phyloP scores from a whole-genome alignment of 2,113 vertebrate species.

The Madoqua kirkii region DNA sequence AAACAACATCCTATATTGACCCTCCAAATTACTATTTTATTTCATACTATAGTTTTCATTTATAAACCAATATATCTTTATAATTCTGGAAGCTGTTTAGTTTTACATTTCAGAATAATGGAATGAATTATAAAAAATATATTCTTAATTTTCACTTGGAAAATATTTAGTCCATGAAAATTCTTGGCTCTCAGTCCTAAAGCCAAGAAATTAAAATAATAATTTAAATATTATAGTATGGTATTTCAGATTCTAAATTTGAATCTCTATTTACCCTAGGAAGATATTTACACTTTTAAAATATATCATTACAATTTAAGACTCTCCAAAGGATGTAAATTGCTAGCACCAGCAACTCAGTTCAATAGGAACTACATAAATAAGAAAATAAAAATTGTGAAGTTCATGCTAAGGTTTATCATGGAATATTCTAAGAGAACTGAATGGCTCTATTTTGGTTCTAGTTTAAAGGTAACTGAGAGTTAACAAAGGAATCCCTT shows the following conservation, averaged over 20 bases:
- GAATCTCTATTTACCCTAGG: neutral
- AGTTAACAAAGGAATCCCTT: neutral
- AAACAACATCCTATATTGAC: neutral
- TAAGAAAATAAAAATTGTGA: neutral
- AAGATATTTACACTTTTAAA: conserved; percentile 18
- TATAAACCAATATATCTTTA: conserved; percentile 6
- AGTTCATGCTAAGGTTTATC: neutral
- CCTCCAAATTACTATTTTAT: neutral
- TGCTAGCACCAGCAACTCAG: neutral
- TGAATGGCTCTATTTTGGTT: neutral
- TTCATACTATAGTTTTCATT: neutral
- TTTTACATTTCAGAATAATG: conserved; percentile 12
- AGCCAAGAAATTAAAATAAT: neutral
- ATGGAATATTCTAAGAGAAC: neutral
- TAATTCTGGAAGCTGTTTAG: neutral
- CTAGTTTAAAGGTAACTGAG: neutral
- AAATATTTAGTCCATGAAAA: neutral
- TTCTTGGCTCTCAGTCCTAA: neutral
- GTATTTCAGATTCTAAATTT: neutral
- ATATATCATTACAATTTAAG: neutral
- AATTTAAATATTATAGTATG: neutral
- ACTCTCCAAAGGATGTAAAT: neutral
- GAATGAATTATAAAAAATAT: conserved; percentile 18
- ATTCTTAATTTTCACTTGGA: neutral
- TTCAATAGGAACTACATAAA: conserved; percentile 1